Conservation (phyloP, 2,888 invertebrate genomes). For the Cephus sareptanus region DNA sequence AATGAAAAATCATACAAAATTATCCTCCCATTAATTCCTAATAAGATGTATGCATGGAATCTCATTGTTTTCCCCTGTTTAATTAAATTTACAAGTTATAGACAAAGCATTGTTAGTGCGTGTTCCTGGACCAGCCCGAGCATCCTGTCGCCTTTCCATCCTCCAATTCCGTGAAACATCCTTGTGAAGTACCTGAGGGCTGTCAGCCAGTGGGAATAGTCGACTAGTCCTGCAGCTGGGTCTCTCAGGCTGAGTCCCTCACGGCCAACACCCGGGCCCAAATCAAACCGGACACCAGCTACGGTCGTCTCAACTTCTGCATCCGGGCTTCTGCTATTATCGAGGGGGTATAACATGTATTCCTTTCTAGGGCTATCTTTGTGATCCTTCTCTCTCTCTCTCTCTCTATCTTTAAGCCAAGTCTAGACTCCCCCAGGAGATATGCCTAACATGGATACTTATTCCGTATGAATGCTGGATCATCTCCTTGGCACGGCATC, state of each 20-base stretch:
- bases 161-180: conserved; percentile 57
- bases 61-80: not conserved
- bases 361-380: conserved; percentile 10
- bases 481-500: not conserved
- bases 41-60: not conserved
- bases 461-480: not conserved
- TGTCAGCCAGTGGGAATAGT: conserved; percentile 72
- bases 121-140: conserved; percentile 17
- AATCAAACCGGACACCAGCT: conserved; percentile 65
- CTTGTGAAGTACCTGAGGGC: conserved; percentile 67
- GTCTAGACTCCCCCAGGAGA: not conserved
- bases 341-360: not conserved
- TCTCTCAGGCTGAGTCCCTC: conserved; percentile 70
- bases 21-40: not conserved
- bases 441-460: not conserved
- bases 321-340: conserved; percentile 60
- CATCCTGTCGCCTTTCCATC: conserved; percentile 34
- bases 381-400: conserved; percentile 8
- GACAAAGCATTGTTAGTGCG: conserved; percentile 33
- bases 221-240: conserved; percentile 70
- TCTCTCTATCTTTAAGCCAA: not conserved
- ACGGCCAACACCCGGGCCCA: conserved; percentile 67
- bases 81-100: conserved; percentile 2
- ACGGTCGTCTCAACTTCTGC: conserved; percentile 65
- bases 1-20: not conserved